Evolutionary conservation across 2,113 vertebrate genomes (phyloP).

Genomic region (Emberiza fucata): DNA sequence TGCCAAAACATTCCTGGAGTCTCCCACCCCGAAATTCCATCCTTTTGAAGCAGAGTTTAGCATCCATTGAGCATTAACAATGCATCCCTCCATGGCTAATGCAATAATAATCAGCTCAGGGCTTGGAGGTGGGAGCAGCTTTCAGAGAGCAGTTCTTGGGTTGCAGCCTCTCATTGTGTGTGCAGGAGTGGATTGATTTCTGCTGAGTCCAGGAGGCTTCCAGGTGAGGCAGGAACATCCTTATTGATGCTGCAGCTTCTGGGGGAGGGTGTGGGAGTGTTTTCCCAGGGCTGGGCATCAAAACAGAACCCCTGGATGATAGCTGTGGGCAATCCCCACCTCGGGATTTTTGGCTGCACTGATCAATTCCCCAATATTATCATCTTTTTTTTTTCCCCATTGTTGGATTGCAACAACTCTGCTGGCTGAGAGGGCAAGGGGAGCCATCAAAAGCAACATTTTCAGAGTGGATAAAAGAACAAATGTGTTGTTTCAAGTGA

Average conservation of each 20-base stretch:
- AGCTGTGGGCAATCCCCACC: neutral
- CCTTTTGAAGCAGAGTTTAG: neutral
- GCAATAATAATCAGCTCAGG: conserved; percentile 46
- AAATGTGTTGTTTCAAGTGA: neutral
- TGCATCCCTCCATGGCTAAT: neutral
- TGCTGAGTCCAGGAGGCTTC: neutral
- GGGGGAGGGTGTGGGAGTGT: neutral
- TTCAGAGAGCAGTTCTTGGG: conserved; percentile 24
- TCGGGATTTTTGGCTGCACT: rapidly evolving
- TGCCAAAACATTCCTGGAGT: neutral
- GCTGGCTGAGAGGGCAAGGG: neutral
- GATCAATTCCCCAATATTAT: neutral
- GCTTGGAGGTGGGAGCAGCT: neutral
- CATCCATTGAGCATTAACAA: neutral
- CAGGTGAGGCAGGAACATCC: neutral
- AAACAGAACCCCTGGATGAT: rapidly evolving
- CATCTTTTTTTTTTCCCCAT: neutral
- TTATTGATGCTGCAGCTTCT: neutral
- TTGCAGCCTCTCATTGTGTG: neutral
- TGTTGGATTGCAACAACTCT: neutral
- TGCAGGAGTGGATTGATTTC: neutral
- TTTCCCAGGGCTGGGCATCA: neutral
- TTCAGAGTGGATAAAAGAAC: neutral
- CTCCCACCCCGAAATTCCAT: neutral
- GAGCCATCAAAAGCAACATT: neutral